These are phyloP conservation scores for Myopa tessellatipennis DNA, from an alignment of 2,888 invertebrate species.

Conservation along the genomic window DNA sequence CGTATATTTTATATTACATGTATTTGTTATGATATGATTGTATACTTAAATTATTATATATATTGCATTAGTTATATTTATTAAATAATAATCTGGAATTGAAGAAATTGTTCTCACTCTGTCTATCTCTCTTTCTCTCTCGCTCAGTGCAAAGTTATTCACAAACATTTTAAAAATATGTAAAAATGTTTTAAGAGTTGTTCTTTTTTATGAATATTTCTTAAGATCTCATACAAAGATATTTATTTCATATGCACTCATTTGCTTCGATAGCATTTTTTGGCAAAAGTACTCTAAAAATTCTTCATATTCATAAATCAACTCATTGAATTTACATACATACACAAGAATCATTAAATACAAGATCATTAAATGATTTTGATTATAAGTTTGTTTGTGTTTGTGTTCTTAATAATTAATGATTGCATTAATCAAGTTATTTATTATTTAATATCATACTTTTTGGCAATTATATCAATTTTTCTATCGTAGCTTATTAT, in stretches of 20 bases:
- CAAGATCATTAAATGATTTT: not conserved
- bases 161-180: too few species aligned
- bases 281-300: conserved; percentile 23
- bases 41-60: too few species aligned
- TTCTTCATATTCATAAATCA: conserved; percentile 20
- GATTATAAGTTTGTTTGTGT: conserved; percentile 2
- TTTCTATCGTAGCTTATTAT: not conserved
- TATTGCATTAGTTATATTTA: too few species aligned
- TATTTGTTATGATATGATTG: too few species aligned
- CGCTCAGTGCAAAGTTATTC: too few species aligned
- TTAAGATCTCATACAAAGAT: conserved; percentile 1
- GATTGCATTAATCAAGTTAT: conserved; percentile 25
- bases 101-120: too few species aligned
- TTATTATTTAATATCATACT: conserved; percentile 1
- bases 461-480: not conserved
- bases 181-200: too few species aligned
- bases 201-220: not conserved
- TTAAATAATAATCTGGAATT: too few species aligned
- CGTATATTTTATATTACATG: too few species aligned
- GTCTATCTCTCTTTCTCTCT: too few species aligned
- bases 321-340: conserved; percentile 8
- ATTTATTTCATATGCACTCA: not conserved
- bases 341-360: not conserved
- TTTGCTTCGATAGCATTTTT: not conserved
- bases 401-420: conserved; percentile 16